A percentile compares a stretch with the other conserved stretches of the same genome.
These are phyloP conservation scores for Andrena camellia DNA, from an alignment of 2,888 invertebrate species.

Conservation along the genomic window DNA sequence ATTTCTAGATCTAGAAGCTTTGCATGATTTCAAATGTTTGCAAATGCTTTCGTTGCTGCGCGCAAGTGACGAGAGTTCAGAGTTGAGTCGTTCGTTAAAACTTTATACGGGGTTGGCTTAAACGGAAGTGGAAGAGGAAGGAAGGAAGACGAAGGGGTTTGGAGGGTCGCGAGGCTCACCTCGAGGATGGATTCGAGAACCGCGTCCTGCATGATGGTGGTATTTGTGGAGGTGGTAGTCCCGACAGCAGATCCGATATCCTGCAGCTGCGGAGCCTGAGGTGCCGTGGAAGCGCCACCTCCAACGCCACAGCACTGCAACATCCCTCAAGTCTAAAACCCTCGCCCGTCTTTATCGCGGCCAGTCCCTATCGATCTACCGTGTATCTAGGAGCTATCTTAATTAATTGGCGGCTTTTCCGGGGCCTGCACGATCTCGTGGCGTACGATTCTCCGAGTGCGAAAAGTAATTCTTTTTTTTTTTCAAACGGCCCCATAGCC, in stretches of 20 bases:
- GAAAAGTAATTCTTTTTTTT: slow-evolving; percentile 55
- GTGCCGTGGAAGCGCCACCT: slow-evolving; percentile 85
- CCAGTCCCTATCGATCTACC: slow-evolving; percentile 78
- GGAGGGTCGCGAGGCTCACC: slow-evolving; percentile 66
- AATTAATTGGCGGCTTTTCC: slow-evolving; percentile 78
- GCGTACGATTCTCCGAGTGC: slow-evolving; percentile 57
- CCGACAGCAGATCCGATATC: slow-evolving; percentile 82
- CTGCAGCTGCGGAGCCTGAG: slow-evolving; percentile 83
- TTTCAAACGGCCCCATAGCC: slow-evolving; percentile 38
- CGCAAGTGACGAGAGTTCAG: not conserved
- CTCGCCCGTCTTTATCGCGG: slow-evolving; percentile 74
- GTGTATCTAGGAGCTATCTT: slow-evolving; percentile 76
- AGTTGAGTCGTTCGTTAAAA: not conserved
- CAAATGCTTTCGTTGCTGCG: not conserved
- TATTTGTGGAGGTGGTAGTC: slow-evolving; percentile 80
- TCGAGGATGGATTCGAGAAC: slow-evolving; percentile 83
- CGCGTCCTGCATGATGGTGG: slow-evolving; percentile 84
- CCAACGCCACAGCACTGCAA: slow-evolving; percentile 85
- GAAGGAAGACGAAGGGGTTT: too few relatives aligned
- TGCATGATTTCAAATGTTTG: not conserved
- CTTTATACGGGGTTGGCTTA: not conserved
- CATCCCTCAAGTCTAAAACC: slow-evolving; percentile 75
- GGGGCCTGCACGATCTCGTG: slow-evolving; percentile 61
- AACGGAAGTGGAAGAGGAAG: not conserved
- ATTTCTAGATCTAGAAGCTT: not conserved